These are phyloP conservation scores for Neuroscelio doddi DNA, from an alignment of 2,888 invertebrate species.

Conservation along the genomic window DNA sequence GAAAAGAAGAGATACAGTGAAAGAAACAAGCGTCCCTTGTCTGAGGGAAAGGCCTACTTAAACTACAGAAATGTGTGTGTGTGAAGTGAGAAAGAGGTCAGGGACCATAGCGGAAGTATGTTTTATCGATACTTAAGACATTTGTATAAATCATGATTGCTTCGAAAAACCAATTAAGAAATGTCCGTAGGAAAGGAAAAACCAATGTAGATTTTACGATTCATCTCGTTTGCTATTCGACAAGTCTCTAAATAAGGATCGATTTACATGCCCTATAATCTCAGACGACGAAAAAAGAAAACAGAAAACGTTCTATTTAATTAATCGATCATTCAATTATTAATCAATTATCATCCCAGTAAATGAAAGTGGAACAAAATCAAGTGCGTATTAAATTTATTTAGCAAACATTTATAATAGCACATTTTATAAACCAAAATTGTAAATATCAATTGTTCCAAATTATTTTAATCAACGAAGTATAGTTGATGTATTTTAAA, in stretches of 20 bases:
- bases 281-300: conserved; percentile 17
- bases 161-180: conserved; percentile 17
- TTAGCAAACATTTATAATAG: no score
- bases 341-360: no score
- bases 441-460: no score
- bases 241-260: conserved; percentile 17
- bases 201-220: conserved; percentile 12
- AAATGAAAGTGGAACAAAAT: no score
- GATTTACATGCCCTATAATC: conserved; percentile 25
- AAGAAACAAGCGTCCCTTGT: conserved; percentile 7
- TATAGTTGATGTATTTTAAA: not conserved
- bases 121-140: conserved; percentile 51
- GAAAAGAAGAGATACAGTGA: conserved; percentile 18
- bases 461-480: not conserved
- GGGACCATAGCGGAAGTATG: conserved; percentile 53
- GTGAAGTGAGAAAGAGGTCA: conserved; percentile 44
- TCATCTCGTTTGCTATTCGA: conserved; percentile 24
- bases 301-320: no score
- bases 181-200: conserved; percentile 32
- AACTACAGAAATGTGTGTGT: conserved; percentile 13
- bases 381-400: no score
- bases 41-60: not conserved
- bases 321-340: no score
- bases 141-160: conserved; percentile 44
- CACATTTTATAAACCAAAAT: no score